These are phyloP conservation scores for Oreochromis niloticus DNA, from an alignment of 2,113 vertebrate species.

Conservation along the genomic window DNA sequence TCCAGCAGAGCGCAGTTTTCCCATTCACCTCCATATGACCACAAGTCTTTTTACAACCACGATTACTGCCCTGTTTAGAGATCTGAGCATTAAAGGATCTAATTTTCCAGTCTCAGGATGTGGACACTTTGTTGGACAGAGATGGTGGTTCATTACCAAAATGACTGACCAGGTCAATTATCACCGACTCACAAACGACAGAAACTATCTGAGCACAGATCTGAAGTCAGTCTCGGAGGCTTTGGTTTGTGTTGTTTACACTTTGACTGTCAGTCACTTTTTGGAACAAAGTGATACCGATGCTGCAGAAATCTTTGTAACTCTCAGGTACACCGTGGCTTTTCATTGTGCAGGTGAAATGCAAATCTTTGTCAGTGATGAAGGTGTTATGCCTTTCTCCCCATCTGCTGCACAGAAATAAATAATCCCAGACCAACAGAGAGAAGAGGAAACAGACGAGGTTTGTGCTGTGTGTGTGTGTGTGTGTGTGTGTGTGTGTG, in stretches of 20 bases:
- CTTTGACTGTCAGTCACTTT: not conserved
- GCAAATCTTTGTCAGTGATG: not conserved
- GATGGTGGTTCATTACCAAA: not conserved
- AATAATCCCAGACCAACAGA: not conserved
- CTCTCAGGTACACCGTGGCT: not conserved
- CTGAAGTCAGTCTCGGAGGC: rapidly evolving
- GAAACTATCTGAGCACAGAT: not conserved
- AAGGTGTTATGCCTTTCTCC: not conserved
- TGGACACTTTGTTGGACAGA: not conserved
- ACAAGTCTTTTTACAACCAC: not conserved
- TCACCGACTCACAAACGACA: not conserved
- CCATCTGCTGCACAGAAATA: not conserved
- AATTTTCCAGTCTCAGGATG: not conserved
- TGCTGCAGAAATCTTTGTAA: not conserved
- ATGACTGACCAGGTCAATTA: not conserved
- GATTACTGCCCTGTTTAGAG: not conserved
- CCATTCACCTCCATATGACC: not conserved
- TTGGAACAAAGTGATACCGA: not conserved
- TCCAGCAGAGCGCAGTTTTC: not conserved
- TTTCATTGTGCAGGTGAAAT: not conserved
- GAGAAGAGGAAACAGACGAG: not conserved
- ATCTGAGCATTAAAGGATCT: not conserved
- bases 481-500: not conserved
- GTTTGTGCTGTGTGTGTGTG: not conserved
- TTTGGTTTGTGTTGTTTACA: not conserved